Evolutionary conservation across 53 echinoderm and acorn worm species (phyloP).

Genomic region (Arbacia lixula): DNA sequence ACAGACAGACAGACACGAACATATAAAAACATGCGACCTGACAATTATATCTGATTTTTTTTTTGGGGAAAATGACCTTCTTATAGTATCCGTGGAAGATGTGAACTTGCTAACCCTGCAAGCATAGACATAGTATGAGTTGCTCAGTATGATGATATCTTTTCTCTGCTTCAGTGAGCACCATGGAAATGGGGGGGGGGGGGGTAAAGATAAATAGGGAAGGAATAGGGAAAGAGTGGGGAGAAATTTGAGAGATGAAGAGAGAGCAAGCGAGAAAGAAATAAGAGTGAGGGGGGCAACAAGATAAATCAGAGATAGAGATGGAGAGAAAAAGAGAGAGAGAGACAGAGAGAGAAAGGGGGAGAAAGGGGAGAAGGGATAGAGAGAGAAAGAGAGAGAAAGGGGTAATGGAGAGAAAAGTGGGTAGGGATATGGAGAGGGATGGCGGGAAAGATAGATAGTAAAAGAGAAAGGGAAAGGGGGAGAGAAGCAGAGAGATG

Average conservation of each 20-base stretch:
- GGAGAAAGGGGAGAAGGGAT: too few relatives aligned
- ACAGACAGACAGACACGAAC: too few relatives aligned
- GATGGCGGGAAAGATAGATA: background rate
- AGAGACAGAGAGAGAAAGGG: background rate
- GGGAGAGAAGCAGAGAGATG: background rate
- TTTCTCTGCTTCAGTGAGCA: too few relatives aligned
- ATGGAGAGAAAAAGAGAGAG: background rate
- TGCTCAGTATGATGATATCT: too few relatives aligned
- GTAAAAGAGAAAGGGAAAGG: background rate
- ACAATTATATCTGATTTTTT: too few relatives aligned
- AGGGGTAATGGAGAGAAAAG: background rate
- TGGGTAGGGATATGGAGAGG: background rate
- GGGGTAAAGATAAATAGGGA: too few relatives aligned
- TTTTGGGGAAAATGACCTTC: too few relatives aligned
- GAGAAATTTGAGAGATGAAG: background rate
- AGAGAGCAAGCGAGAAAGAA: background rate
- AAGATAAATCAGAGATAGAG: background rate
- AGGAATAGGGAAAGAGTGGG: too few relatives aligned
- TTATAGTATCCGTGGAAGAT: too few relatives aligned
- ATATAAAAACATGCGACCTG: background rate
- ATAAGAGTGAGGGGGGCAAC: background rate
- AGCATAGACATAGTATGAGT: too few relatives aligned
- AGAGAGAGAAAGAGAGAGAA: background rate
- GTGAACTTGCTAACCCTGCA: too few relatives aligned
- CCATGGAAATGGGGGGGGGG: too few relatives aligned